These are phyloP conservation scores for Nasonia longicornis DNA, from an alignment of 1,140 invertebrate genomes.

Conservation along the genomic window DNA sequence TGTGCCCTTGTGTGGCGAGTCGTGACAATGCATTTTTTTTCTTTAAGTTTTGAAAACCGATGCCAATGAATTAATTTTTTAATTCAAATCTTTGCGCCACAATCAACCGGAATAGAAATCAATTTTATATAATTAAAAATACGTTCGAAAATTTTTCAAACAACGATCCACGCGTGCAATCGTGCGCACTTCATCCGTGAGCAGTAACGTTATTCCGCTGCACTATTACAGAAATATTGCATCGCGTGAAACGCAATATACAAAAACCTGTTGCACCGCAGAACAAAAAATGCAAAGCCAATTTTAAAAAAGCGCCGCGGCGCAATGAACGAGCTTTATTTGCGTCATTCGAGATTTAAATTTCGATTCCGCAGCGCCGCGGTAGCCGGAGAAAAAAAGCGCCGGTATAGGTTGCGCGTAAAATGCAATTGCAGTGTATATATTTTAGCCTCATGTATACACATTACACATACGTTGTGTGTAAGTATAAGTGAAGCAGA, in stretches of 20 bases:
- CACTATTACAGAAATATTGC: background rate
- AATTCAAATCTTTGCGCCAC: too few relatives aligned
- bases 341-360: background rate
- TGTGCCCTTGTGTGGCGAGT: too few relatives aligned
- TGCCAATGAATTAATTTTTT: too few relatives aligned
- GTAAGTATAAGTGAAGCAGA: background rate
- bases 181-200: too few relatives aligned
- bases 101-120: too few relatives aligned
- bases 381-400: background rate
- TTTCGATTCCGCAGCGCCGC: background rate
- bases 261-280: background rate
- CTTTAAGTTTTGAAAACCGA: too few relatives aligned
- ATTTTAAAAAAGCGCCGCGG: background rate
- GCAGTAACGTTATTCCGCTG: too few relatives aligned
- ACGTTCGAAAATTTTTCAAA: background rate
- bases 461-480: too few relatives aligned
- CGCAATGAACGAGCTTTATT: too few relatives aligned
- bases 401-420: background rate
- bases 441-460: conserved; percentile 20
- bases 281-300: background rate
- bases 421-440: background rate
- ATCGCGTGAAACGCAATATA: background rate
- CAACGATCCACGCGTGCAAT: background rate
- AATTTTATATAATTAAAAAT: background rate
- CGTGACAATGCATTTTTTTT: too few relatives aligned